Evolutionary conservation across 2,113 vertebrate species (phyloP).

Genomic region (Tringa solitaria): DNA sequence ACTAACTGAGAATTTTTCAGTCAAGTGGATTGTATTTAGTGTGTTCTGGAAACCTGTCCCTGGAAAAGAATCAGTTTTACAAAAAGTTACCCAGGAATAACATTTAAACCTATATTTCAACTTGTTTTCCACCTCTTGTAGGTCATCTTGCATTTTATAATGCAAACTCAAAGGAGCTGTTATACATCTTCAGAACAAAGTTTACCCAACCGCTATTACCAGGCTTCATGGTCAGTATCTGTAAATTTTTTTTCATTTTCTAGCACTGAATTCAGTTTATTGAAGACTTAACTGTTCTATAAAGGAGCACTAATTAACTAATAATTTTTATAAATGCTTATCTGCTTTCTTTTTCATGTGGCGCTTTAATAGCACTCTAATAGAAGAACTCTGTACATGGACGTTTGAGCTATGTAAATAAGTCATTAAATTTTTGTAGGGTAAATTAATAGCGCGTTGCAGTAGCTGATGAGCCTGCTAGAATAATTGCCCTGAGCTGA

Average conservation of each 20-base stretch:
- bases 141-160: constrained; percentile 91
- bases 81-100: neutral
- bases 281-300: neutral
- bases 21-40: neutral
- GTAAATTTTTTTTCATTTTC: neutral
- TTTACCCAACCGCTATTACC: constrained; percentile 90
- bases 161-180: constrained; percentile 82
- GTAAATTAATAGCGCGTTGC: neutral
- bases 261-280: neutral
- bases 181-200: constrained; percentile 89
- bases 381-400: neutral
- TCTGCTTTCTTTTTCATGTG: neutral
- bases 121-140: constrained; percentile 58
- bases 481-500: neutral
- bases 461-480: neutral
- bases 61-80: neutral
- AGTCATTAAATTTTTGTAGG: neutral
- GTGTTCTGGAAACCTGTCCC: neutral
- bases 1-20: neutral
- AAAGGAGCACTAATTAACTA: neutral
- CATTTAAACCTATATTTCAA: neutral
- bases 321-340: neutral
- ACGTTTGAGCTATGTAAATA: neutral
- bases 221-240: constrained; percentile 89
- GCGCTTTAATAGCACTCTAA: neutral